Conservation (phyloP, 2,888 invertebrate genomes). For the Dilophus febrilis region DNA sequence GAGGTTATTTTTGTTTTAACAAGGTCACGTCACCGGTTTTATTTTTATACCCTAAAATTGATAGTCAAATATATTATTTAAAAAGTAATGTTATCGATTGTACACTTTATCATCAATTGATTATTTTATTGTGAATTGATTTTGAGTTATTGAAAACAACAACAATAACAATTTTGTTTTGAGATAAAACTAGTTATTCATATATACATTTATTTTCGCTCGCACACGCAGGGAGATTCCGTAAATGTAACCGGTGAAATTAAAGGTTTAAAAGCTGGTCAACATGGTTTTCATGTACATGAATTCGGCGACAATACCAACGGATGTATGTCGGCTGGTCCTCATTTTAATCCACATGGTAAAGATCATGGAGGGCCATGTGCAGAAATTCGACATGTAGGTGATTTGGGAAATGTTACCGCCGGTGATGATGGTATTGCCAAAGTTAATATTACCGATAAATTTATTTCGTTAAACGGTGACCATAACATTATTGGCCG, state of each 20-base stretch:
- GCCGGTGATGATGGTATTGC: slow-evolving; percentile 45
- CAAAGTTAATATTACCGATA: slow-evolving; percentile 43
- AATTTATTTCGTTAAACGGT: slow-evolving; percentile 47
- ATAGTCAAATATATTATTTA: not conserved
- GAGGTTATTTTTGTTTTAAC: not conserved
- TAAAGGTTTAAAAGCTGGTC: slow-evolving; percentile 56
- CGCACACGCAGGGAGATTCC: slow-evolving; percentile 42
- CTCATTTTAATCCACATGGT: slow-evolving; percentile 78
- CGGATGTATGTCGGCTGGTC: slow-evolving; percentile 86
- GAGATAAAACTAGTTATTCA: not conserved
- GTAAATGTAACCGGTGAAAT: slow-evolving; percentile 72
- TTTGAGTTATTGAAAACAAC: no score
- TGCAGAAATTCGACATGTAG: slow-evolving; percentile 60
- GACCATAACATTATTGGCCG: slow-evolving; percentile 65
- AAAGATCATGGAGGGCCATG: slow-evolving; percentile 71
- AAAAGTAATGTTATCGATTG: no score
- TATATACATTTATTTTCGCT: slow-evolving; percentile 11
- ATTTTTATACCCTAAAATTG: not conserved
- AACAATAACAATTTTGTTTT: no score
- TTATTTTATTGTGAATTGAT: no score
- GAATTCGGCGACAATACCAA: slow-evolving; percentile 94
- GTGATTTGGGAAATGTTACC: slow-evolving; percentile 77
- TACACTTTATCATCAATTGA: no score
- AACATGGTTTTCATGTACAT: slow-evolving; percentile 70
- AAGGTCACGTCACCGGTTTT: not conserved